A percentile compares a stretch with the other conserved stretches of the same genome.
Conservation (phyloP, 2,113 vertebrate genomes). For the Meriones unguiculatus region DNA sequence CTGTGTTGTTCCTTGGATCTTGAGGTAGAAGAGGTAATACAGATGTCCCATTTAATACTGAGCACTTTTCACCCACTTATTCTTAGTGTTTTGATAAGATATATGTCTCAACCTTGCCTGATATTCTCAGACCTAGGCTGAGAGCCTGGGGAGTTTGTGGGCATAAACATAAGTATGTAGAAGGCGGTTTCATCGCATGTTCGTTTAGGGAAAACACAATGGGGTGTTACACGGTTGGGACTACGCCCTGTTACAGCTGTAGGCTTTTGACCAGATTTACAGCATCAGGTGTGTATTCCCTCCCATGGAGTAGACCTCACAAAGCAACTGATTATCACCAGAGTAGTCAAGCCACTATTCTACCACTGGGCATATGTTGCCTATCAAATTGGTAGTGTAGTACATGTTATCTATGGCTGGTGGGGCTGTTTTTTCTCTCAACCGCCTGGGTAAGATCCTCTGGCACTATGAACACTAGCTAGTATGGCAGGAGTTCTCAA, state of each 20-base stretch:
- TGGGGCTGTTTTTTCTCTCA: neutral
- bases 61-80: too few species aligned
- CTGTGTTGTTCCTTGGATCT: neutral
- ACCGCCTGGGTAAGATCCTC: rapidly evolving
- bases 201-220: neutral
- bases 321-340: neutral
- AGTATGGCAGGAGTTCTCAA: neutral
- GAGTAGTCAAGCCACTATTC: neutral
- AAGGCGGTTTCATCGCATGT: neutral
- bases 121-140: neutral
- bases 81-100: neutral
- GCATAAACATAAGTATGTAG: neutral
- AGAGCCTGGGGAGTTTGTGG: neutral
- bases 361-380: neutral
- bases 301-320: neutral
- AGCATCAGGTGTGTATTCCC: neutral
- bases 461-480: neutral
- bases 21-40: neutral
- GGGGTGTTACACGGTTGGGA: neutral
- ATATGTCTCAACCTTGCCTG: neutral
- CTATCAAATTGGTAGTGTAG: neutral
- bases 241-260: neutral
- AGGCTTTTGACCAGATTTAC: neutral
- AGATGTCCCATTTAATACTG: neutral
- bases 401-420: too few species aligned